Conservation (phyloP, 2,113 vertebrate species). For the Chaetura pelagica region DNA sequence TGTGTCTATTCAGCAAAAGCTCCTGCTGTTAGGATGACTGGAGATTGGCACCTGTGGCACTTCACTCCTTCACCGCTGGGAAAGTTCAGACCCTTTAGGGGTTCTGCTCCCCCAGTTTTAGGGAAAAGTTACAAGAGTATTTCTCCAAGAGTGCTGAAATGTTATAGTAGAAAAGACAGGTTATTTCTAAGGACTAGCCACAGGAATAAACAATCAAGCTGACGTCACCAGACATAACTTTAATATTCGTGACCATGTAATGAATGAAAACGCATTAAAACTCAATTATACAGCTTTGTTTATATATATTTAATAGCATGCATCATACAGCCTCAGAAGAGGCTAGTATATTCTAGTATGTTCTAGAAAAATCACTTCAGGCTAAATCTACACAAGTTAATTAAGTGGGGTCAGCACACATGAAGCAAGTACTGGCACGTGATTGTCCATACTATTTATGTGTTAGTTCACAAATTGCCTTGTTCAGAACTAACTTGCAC, state of each 20-base stretch:
- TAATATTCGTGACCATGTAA: not conserved
- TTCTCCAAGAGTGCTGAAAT: not conserved
- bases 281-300: not conserved
- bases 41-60: not conserved
- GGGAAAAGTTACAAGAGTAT: not conserved
- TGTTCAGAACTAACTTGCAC: not conserved
- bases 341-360: not conserved
- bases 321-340: not conserved
- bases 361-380: not conserved
- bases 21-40: not conserved
- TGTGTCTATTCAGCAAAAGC: not conserved
- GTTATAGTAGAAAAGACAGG: not conserved
- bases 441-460: not conserved
- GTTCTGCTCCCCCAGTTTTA: not conserved
- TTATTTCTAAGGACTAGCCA: not conserved
- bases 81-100: not conserved
- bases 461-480: not conserved
- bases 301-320: not conserved
- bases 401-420: not conserved
- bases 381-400: not conserved
- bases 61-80: not conserved
- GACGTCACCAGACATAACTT: not conserved
- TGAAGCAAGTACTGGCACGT: not conserved
- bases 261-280: not conserved
- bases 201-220: not conserved